These are phyloP conservation scores for Diadema setosum DNA, from an alignment of 35 echinoderm and acorn worm species.

Conservation along the genomic window DNA sequence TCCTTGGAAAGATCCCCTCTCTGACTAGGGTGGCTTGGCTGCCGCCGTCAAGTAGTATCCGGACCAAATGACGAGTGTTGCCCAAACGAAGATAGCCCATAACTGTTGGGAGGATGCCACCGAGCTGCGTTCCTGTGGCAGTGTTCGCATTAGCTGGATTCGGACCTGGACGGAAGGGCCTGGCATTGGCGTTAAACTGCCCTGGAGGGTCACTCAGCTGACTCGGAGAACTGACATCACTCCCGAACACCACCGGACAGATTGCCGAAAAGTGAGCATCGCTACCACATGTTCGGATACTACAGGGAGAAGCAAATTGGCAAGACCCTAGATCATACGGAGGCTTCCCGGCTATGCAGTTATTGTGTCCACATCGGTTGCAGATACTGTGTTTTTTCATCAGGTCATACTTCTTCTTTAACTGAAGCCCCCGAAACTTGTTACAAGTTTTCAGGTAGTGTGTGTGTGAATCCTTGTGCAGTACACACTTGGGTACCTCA, in stretches of 20 bases:
- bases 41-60: slow-evolving; percentile 42
- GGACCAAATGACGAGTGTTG: slow-evolving; percentile 34
- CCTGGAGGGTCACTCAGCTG: too few species aligned
- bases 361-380: slow-evolving; percentile 9
- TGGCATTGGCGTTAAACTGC: too few species aligned
- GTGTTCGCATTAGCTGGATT: too few species aligned
- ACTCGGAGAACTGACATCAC: too few species aligned
- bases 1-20: slow-evolving; percentile 52
- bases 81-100: slow-evolving; percentile 30
- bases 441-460: too few species aligned
- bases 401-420: too few species aligned
- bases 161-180: too few species aligned
- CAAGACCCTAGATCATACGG: slow-evolving; percentile 27
- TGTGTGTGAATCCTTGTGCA: too few species aligned
- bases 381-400: background rate
- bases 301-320: slow-evolving; percentile 42
- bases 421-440: too few species aligned
- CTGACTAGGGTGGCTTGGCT: slow-evolving; percentile 28
- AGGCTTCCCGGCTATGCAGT: slow-evolving; percentile 33
- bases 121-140: too few species aligned
- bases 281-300: slow-evolving; percentile 18
- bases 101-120: slow-evolving; percentile 34
- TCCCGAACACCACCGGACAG: slow-evolving; percentile 37
- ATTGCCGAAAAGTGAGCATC: slow-evolving; percentile 44
- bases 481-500: too few species aligned